Percentiles rank a stretch among this genome's conserved stretches.
Conservation (phyloP, 2,888 invertebrate genomes). For the Eucera pruinosa region DNA sequence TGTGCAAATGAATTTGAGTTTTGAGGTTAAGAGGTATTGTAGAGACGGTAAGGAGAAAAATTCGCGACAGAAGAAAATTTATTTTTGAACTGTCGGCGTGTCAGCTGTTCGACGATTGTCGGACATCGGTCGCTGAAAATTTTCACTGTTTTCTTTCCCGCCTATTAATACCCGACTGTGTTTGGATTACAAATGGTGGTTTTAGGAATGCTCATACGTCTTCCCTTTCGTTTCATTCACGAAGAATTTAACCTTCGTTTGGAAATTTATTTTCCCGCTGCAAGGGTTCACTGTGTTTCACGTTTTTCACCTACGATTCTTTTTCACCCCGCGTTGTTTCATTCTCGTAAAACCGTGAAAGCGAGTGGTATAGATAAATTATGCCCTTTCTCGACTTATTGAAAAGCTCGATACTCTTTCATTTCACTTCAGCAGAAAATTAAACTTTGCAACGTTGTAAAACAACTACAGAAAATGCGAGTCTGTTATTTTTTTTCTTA, state of each 20-base stretch:
- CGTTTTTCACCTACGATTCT: constrained; percentile 10
- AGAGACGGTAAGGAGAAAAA: background rate
- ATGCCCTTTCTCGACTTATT: background rate
- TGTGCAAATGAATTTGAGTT: too few species aligned
- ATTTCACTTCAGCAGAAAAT: too few species aligned
- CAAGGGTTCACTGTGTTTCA: constrained; percentile 1
- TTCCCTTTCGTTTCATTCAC: constrained; percentile 56
- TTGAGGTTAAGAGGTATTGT: background rate
- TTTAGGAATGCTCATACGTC: constrained; percentile 56
- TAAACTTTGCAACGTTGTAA: too few species aligned
- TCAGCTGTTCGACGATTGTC: constrained; percentile 68
- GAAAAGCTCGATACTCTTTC: background rate
- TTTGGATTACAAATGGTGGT: constrained; percentile 67
- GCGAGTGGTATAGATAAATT: background rate
- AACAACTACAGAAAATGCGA: too few species aligned
- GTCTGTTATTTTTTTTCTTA: too few species aligned
- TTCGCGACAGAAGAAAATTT: constrained; percentile 35
- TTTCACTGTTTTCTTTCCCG: constrained; percentile 68
- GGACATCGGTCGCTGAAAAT: constrained; percentile 61
- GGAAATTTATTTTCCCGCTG: constrained; percentile 39
- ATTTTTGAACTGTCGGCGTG: constrained; percentile 49
- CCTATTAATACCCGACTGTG: constrained; percentile 67
- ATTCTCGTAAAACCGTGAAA: background rate
- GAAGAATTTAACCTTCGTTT: constrained; percentile 45
- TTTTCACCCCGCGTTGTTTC: constrained; percentile 5